Evolutionary conservation across 1,140 invertebrate genomes (phyloP).

Genomic region (Drosophila lacertosa): DNA sequence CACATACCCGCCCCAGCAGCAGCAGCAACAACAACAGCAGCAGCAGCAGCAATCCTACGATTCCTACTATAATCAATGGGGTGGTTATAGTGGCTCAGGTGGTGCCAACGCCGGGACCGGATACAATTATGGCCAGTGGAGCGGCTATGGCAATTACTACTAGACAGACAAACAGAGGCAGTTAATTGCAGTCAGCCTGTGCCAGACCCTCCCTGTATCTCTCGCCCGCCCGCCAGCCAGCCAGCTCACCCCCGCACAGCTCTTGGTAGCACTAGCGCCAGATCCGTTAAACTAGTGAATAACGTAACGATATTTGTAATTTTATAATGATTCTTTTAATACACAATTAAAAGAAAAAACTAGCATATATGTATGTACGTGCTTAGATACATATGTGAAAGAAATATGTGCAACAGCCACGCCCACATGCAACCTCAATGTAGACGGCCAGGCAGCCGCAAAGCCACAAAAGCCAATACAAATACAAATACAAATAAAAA

Average conservation of each 20-base stretch:
- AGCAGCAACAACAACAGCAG: constrained; percentile 84
- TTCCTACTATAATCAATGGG: constrained; percentile 90
- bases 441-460: constrained; percentile 15
- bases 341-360: constrained; percentile 28
- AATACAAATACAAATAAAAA: constrained; percentile 26
- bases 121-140: constrained; percentile 88
- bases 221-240: no score
- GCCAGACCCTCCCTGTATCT: no score
- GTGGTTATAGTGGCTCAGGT: constrained; percentile 84
- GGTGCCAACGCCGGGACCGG: constrained; percentile 86
- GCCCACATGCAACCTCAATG: constrained; percentile 25
- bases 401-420: constrained; percentile 32
- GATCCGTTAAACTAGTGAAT: constrained; percentile 54
- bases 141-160: constrained; percentile 84
- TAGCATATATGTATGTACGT: constrained; percentile 16
- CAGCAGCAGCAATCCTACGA: constrained; percentile 87
- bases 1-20: constrained; percentile 86
- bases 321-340: constrained; percentile 61
- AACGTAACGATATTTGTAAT: constrained; percentile 58
- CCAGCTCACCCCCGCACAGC: no score
- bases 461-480: constrained; percentile 7
- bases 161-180: constrained; percentile 31
- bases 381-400: constrained; percentile 11
- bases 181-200: neutral
- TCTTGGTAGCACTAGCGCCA: constrained; percentile 6